Percentiles rank a stretch among this genome's conserved stretches.
phyloP scores from a whole-genome alignment of 53 echinoderm and acorn worm genomes.

The Crossaster papposus region DNA sequence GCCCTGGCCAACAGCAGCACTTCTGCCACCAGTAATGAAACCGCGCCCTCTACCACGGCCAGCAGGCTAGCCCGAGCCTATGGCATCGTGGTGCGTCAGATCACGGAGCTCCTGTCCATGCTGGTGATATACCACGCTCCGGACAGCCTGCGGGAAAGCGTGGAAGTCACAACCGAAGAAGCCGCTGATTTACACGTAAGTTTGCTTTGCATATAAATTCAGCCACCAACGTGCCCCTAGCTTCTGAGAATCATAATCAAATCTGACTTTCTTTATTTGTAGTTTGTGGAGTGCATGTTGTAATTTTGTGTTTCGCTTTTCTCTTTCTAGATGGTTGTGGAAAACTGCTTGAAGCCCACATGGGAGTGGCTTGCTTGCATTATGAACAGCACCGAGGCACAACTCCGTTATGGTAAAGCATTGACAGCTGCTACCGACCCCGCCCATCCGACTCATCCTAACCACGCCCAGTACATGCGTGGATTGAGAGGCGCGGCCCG shows the following conservation, averaged over 20 bases:
- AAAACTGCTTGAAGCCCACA: conserved; percentile 81
- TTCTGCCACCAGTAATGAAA: conserved; percentile 52
- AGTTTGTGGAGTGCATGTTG: not conserved
- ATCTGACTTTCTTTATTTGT: no score
- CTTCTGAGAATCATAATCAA: no score
- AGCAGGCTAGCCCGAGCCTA: conserved; percentile 89
- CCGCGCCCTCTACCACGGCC: conserved; percentile 89
- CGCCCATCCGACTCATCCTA: conserved; percentile 91
- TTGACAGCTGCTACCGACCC: conserved; percentile 90
- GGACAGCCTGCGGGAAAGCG: conserved; percentile 75
- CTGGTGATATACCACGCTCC: conserved; percentile 79
- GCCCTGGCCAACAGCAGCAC: conserved; percentile 60
- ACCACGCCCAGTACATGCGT: conserved; percentile 88
- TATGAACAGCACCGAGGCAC: conserved; percentile 99
- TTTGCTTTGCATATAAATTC: not conserved
- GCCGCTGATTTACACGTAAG: conserved; percentile 69
- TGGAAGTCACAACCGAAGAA: conserved; percentile 79
- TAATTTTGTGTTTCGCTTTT: not conserved
- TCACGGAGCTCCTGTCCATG: conserved; percentile 81
- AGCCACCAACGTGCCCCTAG: not conserved
- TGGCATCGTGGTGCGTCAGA: conserved; percentile 90
- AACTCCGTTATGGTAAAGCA: conserved; percentile 92
- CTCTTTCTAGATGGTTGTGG: conserved; percentile 68
- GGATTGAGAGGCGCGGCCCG: conserved; percentile 85
- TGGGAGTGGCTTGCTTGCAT: conserved; percentile 92